Base-by-base conservation (phyloP, 37 sponge, comb jelly and placozoan species). In the Trichoplax adhaerens region DNA sequence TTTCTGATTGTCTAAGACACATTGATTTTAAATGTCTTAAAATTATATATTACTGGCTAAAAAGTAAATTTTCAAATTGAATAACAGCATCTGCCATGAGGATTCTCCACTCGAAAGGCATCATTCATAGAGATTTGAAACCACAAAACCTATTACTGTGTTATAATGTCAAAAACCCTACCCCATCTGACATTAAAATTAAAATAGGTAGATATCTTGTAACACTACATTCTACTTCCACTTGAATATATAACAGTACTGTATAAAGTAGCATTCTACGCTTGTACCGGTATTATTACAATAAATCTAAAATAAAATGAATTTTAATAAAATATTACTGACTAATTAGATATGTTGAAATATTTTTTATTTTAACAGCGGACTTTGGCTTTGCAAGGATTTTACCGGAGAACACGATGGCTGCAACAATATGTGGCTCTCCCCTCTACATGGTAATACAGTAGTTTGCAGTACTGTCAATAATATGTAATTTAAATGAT, bases 371-470 rank as follows among this genome's bases (percentile, higher is more conserved):
- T 55, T 51, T 61, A 66, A 68, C 62, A 80, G 77, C 88, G 74
- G 97, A 95, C 72, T 95, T 95, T 83, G 97, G 97, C 5, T 95
- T 95, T 83, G 97, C 97, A 1, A 75, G 97, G 48, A 71, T 91
- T 71, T 80, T 95, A 4, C 61, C 62, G 76, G 88, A 89, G 6
- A 76, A 81, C 5, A 83, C 81, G 72, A 90, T 95, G 97, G 97
- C 97, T 1, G 88, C 88, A 47, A 95, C 97, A 2, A 72, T 95
- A 47, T 95, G 95, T 82, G 95, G 97, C 49, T 91, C 91, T 0
- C 97, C 97, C 2, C 88, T 95, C 49, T 95, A 94, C 72, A 94
- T 94, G 95, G 91, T 86, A 54, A 50, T 68, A 51, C 48, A 55
- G 61, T 68, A 12, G 57, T 70, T 52, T 29, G 29, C 29, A 29